Conservation (phyloP, 2,797 vertebrate genomes). For the Sebastes miniatus region DNA sequence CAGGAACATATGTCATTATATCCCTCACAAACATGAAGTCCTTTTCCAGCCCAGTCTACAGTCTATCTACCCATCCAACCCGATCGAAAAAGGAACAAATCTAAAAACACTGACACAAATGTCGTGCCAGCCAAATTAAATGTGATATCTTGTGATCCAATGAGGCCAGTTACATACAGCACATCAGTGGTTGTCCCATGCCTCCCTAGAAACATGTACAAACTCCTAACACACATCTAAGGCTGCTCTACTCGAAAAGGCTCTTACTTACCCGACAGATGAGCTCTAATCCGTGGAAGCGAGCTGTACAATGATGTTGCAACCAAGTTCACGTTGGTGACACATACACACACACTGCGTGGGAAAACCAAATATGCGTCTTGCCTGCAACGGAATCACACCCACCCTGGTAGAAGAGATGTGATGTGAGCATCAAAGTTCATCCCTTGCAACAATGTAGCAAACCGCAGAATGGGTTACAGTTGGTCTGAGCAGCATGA, state of each 20-base stretch:
- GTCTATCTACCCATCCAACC: background rate
- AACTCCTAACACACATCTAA: background rate
- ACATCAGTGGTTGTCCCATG: background rate
- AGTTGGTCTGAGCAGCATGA: background rate
- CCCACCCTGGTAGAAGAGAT: background rate
- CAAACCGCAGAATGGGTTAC: background rate
- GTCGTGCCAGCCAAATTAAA: conserved; percentile 7
- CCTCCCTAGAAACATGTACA: background rate
- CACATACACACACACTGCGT: conserved; percentile 5
- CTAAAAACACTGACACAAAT: background rate
- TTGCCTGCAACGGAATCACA: background rate
- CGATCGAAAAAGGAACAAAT: too few relatives aligned
- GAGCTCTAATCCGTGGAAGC: conserved; percentile 26
- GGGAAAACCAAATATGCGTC: background rate
- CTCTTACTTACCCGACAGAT: conserved; percentile 53
- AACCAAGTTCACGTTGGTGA: conserved; percentile 47
- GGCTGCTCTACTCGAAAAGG: background rate
- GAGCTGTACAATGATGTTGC: conserved; percentile 42
- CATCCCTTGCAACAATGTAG: background rate
- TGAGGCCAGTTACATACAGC: background rate
- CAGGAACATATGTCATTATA: background rate
- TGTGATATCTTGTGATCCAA: conserved; percentile 8
- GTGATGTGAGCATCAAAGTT: background rate
- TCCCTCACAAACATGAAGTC: background rate
- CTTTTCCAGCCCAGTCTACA: background rate